Base-by-base conservation (phyloP, 2,113 vertebrate species). In the Platanista minor region DNA sequence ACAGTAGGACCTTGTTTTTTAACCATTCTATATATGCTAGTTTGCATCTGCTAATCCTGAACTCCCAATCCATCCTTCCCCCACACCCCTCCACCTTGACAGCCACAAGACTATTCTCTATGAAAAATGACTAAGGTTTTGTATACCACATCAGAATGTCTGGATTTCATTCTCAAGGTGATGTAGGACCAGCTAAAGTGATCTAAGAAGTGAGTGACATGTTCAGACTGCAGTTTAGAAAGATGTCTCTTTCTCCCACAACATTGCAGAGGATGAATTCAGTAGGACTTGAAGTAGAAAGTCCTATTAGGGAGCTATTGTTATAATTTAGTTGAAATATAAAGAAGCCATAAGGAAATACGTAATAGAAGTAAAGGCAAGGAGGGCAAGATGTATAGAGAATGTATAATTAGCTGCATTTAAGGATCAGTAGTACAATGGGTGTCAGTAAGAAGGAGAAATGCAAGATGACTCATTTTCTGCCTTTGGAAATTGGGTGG, bases 221-320 rank as follows among this genome's bases (percentile, higher is more conserved):
- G 14, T 69, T 74, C 8, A 62, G 23, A 62, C 11, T 36, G 3
- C 21, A 84, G 23, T 88, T 91, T 81, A 75, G 36, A 64, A 90
- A 54, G 43, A 64, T 43, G 13, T 59, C 64, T 64, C 14, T 85
- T 64, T 31, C 25, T 83, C 20, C 29, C 17, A 54, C 13, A 33
- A 18, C 41, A 23, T n/a, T 13, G 6, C 31, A 54, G 11, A 92
- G 13, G 10, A 69, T 62, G 14, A 33, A 74, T 57, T 87, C 36
- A 36, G 15, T 14, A 13, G 46, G 18, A 90, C 7, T 54, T 86
- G 33, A 95, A 61, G 17, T 23, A 71, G 27, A 66, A 20, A 75
- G 21, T 27, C 7, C 27, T 46, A 2, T 2, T 5, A 15, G 12
- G 9, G 13, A 1, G 25, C 5, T 59, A 5, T 20, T 90, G n/a